A percentile compares a stretch with the other conserved stretches of the same genome.
Evolutionary conservation across 2,888 invertebrate species (phyloP).

Genomic region (Eilema griseolum): DNA sequence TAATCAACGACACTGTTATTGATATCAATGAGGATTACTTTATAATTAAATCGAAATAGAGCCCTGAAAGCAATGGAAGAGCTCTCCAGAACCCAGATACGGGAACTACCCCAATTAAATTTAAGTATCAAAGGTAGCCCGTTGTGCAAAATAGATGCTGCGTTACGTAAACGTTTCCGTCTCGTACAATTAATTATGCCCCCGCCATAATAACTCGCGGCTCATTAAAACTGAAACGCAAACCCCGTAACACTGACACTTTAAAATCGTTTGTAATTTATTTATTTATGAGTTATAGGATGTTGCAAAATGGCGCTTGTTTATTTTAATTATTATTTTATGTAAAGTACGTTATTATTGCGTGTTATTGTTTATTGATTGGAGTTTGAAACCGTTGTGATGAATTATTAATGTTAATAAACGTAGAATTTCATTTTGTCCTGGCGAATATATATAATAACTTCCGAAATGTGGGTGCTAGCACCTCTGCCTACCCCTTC

Average conservation of each 20-base stretch:
- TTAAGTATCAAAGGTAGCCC: constrained; percentile 21
- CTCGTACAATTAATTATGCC: constrained; percentile 47
- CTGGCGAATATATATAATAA: too few relatives aligned
- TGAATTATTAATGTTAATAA: constrained; percentile 11
- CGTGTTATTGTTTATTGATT: constrained; percentile 21
- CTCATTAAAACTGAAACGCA: constrained; percentile 55
- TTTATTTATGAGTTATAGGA: constrained; percentile 49
- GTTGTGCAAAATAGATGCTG: constrained; percentile 31
- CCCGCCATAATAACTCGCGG: constrained; percentile 45
- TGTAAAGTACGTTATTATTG: constrained; percentile 18
- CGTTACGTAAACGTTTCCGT: constrained; percentile 45
- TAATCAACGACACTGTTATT: neutral
- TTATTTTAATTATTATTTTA: constrained; percentile 27
- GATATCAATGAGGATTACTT: neutral
- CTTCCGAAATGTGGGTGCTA: too few relatives aligned
- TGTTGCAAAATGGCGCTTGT: constrained; percentile 30
- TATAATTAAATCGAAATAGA: constrained; percentile 1
- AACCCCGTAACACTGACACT: constrained; percentile 53
- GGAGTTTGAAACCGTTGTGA: neutral
- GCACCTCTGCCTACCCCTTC: too few relatives aligned
- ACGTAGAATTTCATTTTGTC: neutral
- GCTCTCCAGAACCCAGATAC: neutral
- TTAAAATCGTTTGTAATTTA: constrained; percentile 51
- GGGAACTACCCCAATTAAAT: constrained; percentile 11
- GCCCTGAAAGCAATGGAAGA: neutral